Evolutionary conservation across 2,797 vertebrate species (phyloP).

Genomic region (Fistularia commersonii): DNA sequence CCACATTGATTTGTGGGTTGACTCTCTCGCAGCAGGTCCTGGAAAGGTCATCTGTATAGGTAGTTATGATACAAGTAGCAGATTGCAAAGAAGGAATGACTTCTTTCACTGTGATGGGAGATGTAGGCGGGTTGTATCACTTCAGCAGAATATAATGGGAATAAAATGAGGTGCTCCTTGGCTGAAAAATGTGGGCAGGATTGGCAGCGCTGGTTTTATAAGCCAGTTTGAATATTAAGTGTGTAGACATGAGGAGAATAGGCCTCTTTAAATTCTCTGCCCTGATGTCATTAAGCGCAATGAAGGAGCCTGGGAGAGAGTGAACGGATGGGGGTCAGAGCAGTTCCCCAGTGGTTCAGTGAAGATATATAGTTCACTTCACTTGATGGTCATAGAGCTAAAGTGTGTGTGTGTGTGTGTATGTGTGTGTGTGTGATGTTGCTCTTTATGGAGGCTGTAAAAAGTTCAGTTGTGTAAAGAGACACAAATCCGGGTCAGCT

Average conservation of each 20-base stretch:
- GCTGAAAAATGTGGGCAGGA: constrained; percentile 45
- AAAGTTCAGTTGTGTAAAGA: constrained; percentile 57
- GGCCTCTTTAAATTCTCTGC: constrained; percentile 47
- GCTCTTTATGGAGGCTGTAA: constrained; percentile 53
- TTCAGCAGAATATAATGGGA: constrained; percentile 50
- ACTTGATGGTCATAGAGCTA: constrained; percentile 45
- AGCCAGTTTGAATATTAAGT: constrained; percentile 57
- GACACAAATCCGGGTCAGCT: constrained; percentile 59
- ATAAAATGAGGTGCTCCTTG: constrained; percentile 54
- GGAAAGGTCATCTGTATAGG: constrained; percentile 21
- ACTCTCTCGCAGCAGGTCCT: constrained; percentile 11
- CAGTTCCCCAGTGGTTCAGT: constrained; percentile 27
- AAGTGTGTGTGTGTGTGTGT: constrained; percentile 22
- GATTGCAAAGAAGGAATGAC: constrained; percentile 31
- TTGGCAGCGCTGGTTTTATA: constrained; percentile 46
- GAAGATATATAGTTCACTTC: constrained; percentile 51
- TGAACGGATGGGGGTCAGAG: constrained; percentile 32
- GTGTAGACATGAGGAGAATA: constrained; percentile 39
- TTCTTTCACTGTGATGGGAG: constrained; percentile 30
- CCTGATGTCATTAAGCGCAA: constrained; percentile 53
- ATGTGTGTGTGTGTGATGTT: constrained; percentile 23
- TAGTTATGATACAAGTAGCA: constrained; percentile 39
- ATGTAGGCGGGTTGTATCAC: constrained; percentile 33
- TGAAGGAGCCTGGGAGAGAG: constrained; percentile 17
- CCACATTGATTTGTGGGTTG: constrained; percentile 33